phyloP scores from a whole-genome alignment of 2,113 vertebrate genomes.

The Gopherus evgoodei region DNA sequence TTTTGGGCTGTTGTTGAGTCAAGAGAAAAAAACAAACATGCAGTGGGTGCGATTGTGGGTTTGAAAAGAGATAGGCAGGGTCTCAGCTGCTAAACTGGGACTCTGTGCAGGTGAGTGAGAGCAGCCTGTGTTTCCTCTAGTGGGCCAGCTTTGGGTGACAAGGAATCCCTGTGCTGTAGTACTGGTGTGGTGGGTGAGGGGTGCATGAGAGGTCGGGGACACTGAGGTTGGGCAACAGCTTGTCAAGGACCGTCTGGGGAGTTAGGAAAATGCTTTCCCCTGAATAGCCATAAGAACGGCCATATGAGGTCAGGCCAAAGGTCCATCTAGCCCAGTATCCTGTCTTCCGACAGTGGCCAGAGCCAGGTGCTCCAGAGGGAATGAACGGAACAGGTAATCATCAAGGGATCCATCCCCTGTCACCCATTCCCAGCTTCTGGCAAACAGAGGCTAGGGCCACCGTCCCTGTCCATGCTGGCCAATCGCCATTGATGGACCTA shows the following conservation, averaged over 20 bases:
- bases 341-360: no score
- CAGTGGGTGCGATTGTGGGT: neutral
- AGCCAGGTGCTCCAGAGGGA: no score
- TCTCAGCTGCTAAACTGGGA: neutral
- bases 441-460: no score
- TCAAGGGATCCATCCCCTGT: no score
- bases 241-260: neutral
- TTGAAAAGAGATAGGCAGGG: neutral
- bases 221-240: neutral
- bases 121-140: neutral
- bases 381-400: no score
- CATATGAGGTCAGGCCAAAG: no score
- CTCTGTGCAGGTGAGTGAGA: neutral
- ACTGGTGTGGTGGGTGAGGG: neutral
- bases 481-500: no score
- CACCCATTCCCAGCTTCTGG: no score
- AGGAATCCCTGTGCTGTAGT: neutral
- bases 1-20: neutral
- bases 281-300: neutral
- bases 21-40: neutral
- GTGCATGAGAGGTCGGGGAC: neutral
- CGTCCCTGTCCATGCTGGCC: no score
- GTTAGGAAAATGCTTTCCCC: neutral
- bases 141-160: neutral
- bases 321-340: no score